Conservation (phyloP, 2,888 invertebrate species). For the Anarsia innoxiella region DNA sequence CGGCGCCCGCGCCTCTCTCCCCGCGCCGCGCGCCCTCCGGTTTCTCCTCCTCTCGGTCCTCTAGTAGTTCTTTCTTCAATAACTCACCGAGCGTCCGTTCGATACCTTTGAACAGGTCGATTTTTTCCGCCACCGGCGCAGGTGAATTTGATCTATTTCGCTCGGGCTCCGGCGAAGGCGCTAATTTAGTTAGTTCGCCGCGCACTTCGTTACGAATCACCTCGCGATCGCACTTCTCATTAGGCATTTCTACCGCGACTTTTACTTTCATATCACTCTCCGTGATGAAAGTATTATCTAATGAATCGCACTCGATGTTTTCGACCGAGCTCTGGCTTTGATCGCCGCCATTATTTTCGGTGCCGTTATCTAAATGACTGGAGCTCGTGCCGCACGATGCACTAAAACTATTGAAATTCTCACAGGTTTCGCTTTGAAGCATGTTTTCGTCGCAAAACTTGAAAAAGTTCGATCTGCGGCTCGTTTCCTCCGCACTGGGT, state of each 20-base stretch:
- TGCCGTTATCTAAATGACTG: conserved; percentile 47
- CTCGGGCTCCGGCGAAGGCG: conserved; percentile 51
- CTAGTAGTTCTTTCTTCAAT: conserved; percentile 72
- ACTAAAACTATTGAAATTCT: conserved; percentile 63
- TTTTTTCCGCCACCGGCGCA: conserved; percentile 54
- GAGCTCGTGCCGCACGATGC: conserved; percentile 48
- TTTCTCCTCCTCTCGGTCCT: conserved; percentile 67
- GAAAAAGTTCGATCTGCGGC: conserved; percentile 39
- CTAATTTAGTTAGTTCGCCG: conserved; percentile 40
- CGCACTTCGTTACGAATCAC: conserved; percentile 31
- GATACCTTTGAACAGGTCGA: conserved; percentile 70
- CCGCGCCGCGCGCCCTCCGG: conserved; percentile 52
- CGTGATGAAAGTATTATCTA: conserved; percentile 40
- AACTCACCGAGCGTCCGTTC: conserved; percentile 72
- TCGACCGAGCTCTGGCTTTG: conserved; percentile 48
- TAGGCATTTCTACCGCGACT: conserved; percentile 46
- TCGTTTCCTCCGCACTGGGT: conserved; percentile 30
- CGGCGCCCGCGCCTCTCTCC: conserved; percentile 69
- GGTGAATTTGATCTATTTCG: conserved; percentile 34
- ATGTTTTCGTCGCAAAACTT: conserved; percentile 62
- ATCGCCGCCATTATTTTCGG: conserved; percentile 42
- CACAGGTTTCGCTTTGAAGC: conserved; percentile 64
- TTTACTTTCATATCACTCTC: conserved; percentile 55
- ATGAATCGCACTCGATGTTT: conserved; percentile 52
- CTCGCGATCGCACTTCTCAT: conserved; percentile 34